These are phyloP conservation scores for Peromyscus leucopus DNA, from an alignment of 2,113 vertebrate genomes.

Conservation along the genomic window DNA sequence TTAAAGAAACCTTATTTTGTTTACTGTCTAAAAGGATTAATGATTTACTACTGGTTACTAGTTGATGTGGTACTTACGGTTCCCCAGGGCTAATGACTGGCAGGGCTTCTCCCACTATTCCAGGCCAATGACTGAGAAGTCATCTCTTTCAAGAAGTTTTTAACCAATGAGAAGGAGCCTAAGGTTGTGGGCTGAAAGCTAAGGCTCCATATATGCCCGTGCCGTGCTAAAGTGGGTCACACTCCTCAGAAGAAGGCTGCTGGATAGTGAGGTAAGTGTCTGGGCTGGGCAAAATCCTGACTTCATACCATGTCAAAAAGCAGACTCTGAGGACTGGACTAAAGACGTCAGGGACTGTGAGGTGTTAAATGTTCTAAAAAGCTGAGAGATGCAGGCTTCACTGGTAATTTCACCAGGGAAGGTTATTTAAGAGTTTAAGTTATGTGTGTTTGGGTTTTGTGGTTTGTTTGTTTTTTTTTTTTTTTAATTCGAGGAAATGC, in stretches of 20 bases:
- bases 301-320: conserved; percentile 59
- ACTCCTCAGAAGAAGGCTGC: conserved; percentile 47
- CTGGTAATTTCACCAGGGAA: conserved; percentile 70
- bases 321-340: neutral
- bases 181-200: conserved; percentile 62
- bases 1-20: conserved; percentile 74
- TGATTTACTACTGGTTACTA: conserved; percentile 87
- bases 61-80: conserved; percentile 84
- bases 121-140: conserved; percentile 77
- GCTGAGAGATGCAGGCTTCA: neutral
- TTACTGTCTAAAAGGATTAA: conserved; percentile 78
- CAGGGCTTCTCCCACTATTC: conserved; percentile 60
- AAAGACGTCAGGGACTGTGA: neutral
- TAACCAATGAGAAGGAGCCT: conserved; percentile 83
- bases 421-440: conserved; percentile 32
- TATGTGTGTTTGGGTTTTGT: neutral
- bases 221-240: conserved; percentile 59
- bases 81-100: conserved; percentile 80
- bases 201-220: conserved; percentile 35
- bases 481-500: conserved; percentile 72
- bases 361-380: neutral
- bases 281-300: conserved; percentile 57
- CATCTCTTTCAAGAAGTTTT: conserved; percentile 73
- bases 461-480: neutral
- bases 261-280: conserved; percentile 82